These are phyloP conservation scores for Raillietiella orientalis DNA, from an alignment of 2,888 invertebrate species.

Conservation along the genomic window DNA sequence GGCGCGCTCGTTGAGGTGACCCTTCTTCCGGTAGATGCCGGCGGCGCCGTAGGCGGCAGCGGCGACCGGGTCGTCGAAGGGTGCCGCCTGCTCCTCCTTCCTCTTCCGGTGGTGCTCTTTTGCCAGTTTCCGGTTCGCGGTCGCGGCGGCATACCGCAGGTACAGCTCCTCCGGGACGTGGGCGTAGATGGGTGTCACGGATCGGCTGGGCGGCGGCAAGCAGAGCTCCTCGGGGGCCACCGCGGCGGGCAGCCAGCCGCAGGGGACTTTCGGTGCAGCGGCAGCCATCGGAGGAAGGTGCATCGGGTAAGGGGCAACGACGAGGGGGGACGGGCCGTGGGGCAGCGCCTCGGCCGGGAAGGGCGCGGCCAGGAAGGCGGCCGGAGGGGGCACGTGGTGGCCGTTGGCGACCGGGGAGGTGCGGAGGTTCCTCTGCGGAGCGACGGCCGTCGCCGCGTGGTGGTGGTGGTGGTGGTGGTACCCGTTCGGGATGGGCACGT, in stretches of 20 bases:
- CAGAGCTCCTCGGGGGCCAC: no score
- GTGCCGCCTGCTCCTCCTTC: constrained; percentile 3
- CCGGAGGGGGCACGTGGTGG: no score
- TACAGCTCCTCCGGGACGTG: constrained; percentile 16
- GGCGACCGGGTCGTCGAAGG: constrained; percentile 6
- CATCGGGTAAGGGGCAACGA: constrained; percentile 15
- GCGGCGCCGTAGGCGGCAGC: constrained; percentile 26
- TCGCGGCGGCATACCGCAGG: constrained; percentile 19
- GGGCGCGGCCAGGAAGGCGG: no score
- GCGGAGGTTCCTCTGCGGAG: no score
- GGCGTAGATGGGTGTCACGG: constrained; percentile 11
- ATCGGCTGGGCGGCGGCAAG: constrained; percentile 14
- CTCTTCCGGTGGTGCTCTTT: constrained; percentile 8
- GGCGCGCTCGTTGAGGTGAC: constrained; percentile 65
- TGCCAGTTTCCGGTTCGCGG: constrained; percentile 10
- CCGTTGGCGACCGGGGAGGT: no score
- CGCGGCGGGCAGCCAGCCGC: no score
- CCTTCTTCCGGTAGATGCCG: constrained; percentile 64
- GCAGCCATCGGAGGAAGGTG: constrained; percentile 18
- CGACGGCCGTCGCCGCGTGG: constrained; percentile 5
- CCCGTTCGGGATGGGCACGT: constrained; percentile 6
- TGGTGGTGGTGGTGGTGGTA: constrained; percentile 8
- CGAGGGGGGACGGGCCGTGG: no score
- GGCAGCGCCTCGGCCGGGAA: no score
- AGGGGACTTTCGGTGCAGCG: no score